Percentiles rank a stretch among this genome's conserved stretches.
These are phyloP conservation scores for Ictidomys tridecemlineatus DNA, from an alignment of 2,113 vertebrate genomes.

Conservation along the genomic window DNA sequence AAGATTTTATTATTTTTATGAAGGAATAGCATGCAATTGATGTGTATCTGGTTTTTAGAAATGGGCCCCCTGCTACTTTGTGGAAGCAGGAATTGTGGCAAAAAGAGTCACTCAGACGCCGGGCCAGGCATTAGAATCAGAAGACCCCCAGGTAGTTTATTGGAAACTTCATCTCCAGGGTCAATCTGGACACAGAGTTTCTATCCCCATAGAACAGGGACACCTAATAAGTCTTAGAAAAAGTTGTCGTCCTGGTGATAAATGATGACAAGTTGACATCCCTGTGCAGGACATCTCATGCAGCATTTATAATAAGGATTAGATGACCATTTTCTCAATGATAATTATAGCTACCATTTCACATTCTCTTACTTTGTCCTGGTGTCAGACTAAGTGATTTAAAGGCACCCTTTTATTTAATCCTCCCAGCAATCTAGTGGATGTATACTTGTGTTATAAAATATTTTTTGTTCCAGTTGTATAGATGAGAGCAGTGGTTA, in stretches of 20 bases:
- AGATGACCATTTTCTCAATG: neutral
- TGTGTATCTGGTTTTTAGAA: neutral
- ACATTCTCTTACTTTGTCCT: neutral
- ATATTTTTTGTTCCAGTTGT: neutral
- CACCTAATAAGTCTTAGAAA: neutral
- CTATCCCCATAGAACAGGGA: no score
- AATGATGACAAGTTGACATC: neutral
- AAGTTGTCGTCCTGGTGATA: no score
- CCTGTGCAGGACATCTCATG: neutral
- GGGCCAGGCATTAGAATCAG: neutral
- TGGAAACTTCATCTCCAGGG: neutral
- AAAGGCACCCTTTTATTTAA: neutral
- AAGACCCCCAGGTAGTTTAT: neutral
- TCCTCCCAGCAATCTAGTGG: neutral
- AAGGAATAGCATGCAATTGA: neutral
- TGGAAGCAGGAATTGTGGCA: neutral
- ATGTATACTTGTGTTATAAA: neutral
- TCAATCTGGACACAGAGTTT: neutral
- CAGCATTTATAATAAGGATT: neutral
- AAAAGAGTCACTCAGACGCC: neutral
- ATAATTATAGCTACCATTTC: neutral
- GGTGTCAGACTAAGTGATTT: neutral
- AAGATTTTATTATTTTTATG: neutral
- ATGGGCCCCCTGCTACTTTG: neutral
- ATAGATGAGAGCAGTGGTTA: neutral